Evolutionary conservation across 1,140 invertebrate species (phyloP).

Genomic region (Drosophila nigrodunni): DNA sequence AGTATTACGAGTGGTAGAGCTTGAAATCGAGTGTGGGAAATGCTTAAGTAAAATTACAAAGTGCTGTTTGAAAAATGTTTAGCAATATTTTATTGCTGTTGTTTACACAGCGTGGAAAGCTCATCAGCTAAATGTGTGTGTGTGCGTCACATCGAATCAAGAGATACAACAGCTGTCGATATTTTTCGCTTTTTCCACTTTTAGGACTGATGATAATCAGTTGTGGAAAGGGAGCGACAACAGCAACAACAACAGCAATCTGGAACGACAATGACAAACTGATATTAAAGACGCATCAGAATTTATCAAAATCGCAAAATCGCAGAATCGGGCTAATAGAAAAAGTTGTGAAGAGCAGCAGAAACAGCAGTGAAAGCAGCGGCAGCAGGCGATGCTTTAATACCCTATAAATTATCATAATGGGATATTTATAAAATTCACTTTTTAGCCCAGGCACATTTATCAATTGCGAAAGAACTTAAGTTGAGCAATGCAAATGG

Average conservation of each 20-base stretch:
- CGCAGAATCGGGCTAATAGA: constrained; percentile 62
- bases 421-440: not conserved
- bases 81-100: constrained; percentile 42
- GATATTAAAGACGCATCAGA: constrained; percentile 78
- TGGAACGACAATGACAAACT: constrained; percentile 45
- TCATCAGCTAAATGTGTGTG: constrained; percentile 60
- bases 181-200: not conserved
- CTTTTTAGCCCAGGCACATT: not conserved
- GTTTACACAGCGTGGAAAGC: constrained; percentile 36
- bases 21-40: not conserved
- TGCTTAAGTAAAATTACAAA: constrained; percentile 26
- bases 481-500: too few species aligned
- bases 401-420: not conserved
- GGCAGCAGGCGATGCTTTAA: constrained; percentile 7
- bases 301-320: constrained; percentile 69
- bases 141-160: constrained; percentile 18
- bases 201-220: constrained; percentile 57
- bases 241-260: not conserved
- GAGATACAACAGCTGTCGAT: constrained; percentile 61
- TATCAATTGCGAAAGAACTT: not conserved
- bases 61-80: constrained; percentile 43
- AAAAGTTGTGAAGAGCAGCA: constrained; percentile 53
- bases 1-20: not conserved
- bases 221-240: constrained; percentile 1
- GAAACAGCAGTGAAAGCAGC: not conserved